Base-by-base conservation (phyloP, 2,113 vertebrate genomes). In the Nannospalax galili region DNA sequence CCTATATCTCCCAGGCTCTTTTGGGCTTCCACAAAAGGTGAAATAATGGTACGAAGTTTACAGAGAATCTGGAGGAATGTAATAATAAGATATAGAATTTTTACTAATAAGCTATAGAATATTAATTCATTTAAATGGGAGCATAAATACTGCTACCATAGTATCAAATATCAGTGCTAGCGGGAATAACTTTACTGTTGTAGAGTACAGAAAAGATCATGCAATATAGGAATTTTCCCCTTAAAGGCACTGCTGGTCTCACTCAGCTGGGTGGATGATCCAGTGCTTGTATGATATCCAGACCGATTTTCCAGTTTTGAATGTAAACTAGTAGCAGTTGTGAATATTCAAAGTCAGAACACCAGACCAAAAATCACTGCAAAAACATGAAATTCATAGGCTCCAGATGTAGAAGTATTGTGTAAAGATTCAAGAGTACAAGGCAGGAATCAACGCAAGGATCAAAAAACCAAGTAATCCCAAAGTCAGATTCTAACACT, bases 401-500 rank as follows among this genome's bases (percentile, higher is more conserved):
- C 9, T 48, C 60, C 75, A 92, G 45, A 45, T 45, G 93, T 15
- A 84, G 69, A 96, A 94, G 15, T 7, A 15, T 82, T 37, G 2
- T 58, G 32, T 78, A 48, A 69, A 88, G 32, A 93, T 58, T n/a
- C n/a, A 86, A 90, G 35, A 24, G 28, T 48, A 67, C 26, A 75
- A 94, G 56, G 37, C 19, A 90, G 40, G 4, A 92, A 80, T 75
- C 14, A 19, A 56, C 1, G 1, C 32, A 67, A 80, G 4, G 40
- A 10, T 7, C 45, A 65, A 75, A 91, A 93, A 69, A 26, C 64
- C 48, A 69, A 69, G 9, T 62, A n/a, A 90, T 67, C 77, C 60
- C 84, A 32, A 92, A 72, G 14, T 60, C 90, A 92, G 92, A 91
- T 88, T 79, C 9, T 26, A 92, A 28, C 90, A 95, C 74, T 37